Conservation (phyloP, 1,140 invertebrate genomes). For the Sitodiplosis mosellana region DNA sequence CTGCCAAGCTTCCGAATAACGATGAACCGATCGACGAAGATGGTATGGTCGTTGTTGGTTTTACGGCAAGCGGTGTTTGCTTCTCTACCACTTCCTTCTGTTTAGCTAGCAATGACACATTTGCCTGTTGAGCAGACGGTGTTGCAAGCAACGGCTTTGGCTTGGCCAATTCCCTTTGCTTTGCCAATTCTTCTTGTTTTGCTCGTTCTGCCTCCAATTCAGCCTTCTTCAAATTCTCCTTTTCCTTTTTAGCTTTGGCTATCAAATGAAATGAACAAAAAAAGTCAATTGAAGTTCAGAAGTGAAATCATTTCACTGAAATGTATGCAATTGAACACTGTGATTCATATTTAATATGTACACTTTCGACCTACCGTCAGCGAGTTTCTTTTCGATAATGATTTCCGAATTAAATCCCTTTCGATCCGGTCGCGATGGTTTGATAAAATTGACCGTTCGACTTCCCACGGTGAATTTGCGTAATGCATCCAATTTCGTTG, state of each 20-base stretch:
- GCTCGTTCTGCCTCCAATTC: too few relatives aligned
- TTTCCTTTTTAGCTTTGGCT: too few relatives aligned
- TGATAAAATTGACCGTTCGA: constrained; percentile 16
- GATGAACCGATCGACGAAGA: too few relatives aligned
- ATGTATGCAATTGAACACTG: too few relatives aligned
- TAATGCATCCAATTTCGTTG: constrained; percentile 12
- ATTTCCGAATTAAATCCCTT: constrained; percentile 21
- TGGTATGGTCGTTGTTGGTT: not conserved
- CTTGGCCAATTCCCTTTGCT: not conserved
- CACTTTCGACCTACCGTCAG: not conserved
- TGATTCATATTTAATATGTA: too few relatives aligned
- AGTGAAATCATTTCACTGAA: too few relatives aligned
- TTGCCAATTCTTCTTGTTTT: too few relatives aligned
- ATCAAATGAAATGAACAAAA: too few relatives aligned
- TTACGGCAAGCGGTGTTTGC: not conserved
- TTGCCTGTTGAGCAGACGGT: not conserved
- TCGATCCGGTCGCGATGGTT: constrained; percentile 20
- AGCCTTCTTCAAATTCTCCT: too few relatives aligned
- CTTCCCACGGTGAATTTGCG: constrained; percentile 8
- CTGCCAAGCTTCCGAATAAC: too few relatives aligned
- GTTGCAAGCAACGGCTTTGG: not conserved
- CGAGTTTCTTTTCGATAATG: constrained; percentile 10
- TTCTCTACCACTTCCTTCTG: too few relatives aligned
- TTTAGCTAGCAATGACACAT: not conserved
- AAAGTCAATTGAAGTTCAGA: too few relatives aligned